Evolutionary conservation across 2,797 vertebrate species (phyloP), one percentile per base, ranked within the genome.

Genomic region (Chaunax sp.): DNA sequence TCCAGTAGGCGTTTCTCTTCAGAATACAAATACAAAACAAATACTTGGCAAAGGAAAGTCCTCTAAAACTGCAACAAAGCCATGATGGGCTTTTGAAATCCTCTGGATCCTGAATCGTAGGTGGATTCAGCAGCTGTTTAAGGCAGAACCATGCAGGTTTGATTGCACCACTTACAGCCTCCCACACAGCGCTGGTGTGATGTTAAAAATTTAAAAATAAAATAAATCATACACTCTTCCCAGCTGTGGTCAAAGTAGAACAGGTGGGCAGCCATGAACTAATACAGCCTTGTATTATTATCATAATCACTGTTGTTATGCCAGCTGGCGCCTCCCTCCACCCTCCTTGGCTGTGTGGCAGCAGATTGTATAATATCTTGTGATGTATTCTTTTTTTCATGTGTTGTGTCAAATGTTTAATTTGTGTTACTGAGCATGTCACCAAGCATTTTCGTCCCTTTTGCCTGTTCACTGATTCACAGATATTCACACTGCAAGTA

Each of bases 191-290:
- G 1, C 20, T 6, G 1, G 26, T 4, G 10, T 35, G 14, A 64
- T 22, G 30, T 40, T 60, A 5, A 41, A 47, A 65, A 26, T 35
- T 12, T 33, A 74, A 40, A 33, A 47, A 9, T 22, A n/a, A 49
- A 68, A 47, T 22, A 30, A 37, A 33, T 60, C 28, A 4, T 19
- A 20, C 7, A 11, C 20, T 38, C 22, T 25, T 56, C 16, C 6
- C 75, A 63, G 63, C 64, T 65, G 64, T 55, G 69, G 58, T 54
- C 41, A 50, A 4, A 58, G 49, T 1, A 19, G 59, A 64, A 40
- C 64, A 72, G 68, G 68, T 77, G 74, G 55, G 62, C 56, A n/a
- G 67, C 74, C 0, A n/a, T 37, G 20, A 35, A 64, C 55, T n/a
- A 47, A 63, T 46, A 14, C 28, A n/a, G 10, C 37, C 19, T 60